phyloP scores from a whole-genome alignment of 2,888 invertebrate genomes.

The Lordiphosa fenestrarum region DNA sequence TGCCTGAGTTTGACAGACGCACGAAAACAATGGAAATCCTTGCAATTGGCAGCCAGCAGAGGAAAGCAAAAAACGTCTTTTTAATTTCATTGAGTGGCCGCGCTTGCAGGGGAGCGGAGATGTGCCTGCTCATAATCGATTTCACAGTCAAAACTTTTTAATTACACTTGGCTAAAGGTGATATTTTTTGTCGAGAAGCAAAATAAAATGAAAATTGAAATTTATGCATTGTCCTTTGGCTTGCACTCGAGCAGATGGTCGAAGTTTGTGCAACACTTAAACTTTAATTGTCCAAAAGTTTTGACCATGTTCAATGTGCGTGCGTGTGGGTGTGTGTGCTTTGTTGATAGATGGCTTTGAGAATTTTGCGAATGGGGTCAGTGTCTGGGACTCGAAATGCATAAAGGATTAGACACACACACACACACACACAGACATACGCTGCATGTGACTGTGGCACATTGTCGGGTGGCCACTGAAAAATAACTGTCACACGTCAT shows the following conservation, averaged over 20 bases:
- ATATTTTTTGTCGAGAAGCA: constrained; percentile 25
- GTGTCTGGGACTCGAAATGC: constrained; percentile 57
- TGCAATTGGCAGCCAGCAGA: constrained; percentile 43
- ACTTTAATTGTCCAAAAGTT: constrained; percentile 74
- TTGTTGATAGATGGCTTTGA: constrained; percentile 65
- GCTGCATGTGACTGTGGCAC: constrained; percentile 20
- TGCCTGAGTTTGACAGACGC: constrained; percentile 50
- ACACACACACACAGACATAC: too few relatives aligned
- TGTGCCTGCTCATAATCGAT: constrained; percentile 60
- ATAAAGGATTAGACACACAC: constrained; percentile 65
- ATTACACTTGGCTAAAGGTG: constrained; percentile 61
- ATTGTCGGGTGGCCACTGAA: constrained; percentile 33
- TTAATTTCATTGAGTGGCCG: constrained; percentile 55
- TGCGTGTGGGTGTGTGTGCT: constrained; percentile 25
- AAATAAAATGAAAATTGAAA: constrained; percentile 65
- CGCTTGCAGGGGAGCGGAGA: constrained; percentile 2
- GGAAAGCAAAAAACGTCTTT: constrained; percentile 32
- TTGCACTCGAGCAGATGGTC: constrained; percentile 45
- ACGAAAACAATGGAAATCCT: constrained; percentile 52
- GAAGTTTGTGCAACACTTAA: constrained; percentile 75
- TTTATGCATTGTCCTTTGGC: constrained; percentile 45
- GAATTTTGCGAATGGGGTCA: constrained; percentile 69
- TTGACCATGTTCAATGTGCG: constrained; percentile 63
- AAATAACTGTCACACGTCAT: constrained; percentile 48
- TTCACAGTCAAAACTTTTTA: constrained; percentile 64